phyloP scores from a whole-genome alignment of 2,888 invertebrate species.

The Gymnosoma rotundatum region DNA sequence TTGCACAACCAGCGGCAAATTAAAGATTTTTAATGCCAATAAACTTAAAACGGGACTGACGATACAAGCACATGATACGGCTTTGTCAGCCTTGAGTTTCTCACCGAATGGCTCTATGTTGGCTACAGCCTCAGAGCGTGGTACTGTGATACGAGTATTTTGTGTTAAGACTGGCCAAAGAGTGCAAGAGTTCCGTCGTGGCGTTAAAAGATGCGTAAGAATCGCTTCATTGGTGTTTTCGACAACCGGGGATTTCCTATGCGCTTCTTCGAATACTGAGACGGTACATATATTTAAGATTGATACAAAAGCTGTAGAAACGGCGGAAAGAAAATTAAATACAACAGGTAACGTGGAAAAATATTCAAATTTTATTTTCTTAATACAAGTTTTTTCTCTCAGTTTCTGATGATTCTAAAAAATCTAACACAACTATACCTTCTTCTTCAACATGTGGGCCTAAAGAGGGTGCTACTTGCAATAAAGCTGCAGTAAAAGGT shows the following conservation, averaged over 20 bases:
- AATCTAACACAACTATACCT: conserved; percentile 35
- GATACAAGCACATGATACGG: conserved; percentile 81
- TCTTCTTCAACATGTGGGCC: conserved; percentile 30
- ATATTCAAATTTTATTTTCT: conserved; percentile 5
- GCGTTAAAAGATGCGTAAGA: conserved; percentile 81
- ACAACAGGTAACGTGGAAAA: conserved; percentile 41
- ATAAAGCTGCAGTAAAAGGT: neutral
- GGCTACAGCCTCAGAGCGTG: conserved; percentile 82
- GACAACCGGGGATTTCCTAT: conserved; percentile 79
- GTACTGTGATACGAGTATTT: conserved; percentile 82
- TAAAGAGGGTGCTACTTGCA: neutral
- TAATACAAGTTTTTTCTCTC: conserved; percentile 1
- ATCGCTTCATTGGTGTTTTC: conserved; percentile 81
- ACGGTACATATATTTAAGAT: conserved; percentile 82
- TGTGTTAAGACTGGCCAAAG: conserved; percentile 81
- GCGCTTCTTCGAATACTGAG: conserved; percentile 82
- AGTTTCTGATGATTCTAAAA: conserved; percentile 71
- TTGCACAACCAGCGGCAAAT: conserved; percentile 78
- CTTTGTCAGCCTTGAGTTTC: conserved; percentile 80
- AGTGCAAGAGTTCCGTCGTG: conserved; percentile 81
- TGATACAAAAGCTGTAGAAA: conserved; percentile 78
- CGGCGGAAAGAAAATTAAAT: conserved; percentile 77
- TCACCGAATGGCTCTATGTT: conserved; percentile 80
- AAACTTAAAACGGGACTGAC: conserved; percentile 78
- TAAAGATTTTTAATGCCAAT: conserved; percentile 81